A percentile compares a stretch with the other conserved stretches of the same genome.
Evolutionary conservation across 2,113 vertebrate genomes (phyloP).

Genomic region (Nematolebias whitei): DNA sequence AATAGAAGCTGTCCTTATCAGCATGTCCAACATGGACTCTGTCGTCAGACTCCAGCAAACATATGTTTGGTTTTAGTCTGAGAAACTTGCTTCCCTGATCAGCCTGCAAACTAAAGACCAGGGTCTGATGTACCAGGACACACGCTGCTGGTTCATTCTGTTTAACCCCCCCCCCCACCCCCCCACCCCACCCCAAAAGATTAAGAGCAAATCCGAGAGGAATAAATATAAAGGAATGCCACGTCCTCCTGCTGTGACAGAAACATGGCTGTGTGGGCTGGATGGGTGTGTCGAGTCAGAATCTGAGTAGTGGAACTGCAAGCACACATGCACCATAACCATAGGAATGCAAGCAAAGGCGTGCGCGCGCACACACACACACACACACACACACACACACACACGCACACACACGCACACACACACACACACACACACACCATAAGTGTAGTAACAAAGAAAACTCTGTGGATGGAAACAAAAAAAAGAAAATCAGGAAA

Average conservation of each 20-base stretch:
- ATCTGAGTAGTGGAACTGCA: slow-evolving; percentile 42
- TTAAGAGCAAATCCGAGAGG: too few relatives aligned
- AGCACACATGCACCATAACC: slow-evolving; percentile 62
- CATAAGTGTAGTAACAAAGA: neutral
- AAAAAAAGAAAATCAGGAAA: too few relatives aligned
- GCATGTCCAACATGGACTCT: slow-evolving; percentile 28
- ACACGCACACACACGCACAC: neutral
- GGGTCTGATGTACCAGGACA: too few relatives aligned
- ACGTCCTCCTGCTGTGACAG: neutral
- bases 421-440: slow-evolving; percentile 17
- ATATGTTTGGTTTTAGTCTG: neutral
- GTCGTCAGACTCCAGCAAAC: neutral
- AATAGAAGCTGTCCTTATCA: slow-evolving; percentile 42
- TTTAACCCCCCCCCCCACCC: too few relatives aligned
- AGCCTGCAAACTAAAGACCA: too few relatives aligned
- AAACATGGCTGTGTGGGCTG: neutral
- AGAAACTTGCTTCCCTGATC: neutral
- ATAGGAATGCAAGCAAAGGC: slow-evolving; percentile 60
- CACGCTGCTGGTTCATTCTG: too few relatives aligned
- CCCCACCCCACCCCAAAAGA: too few relatives aligned
- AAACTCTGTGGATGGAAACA: too few relatives aligned
- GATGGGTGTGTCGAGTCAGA: slow-evolving; percentile 22
- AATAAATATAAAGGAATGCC: neutral
- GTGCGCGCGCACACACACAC: slow-evolving; percentile 14
- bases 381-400: slow-evolving; percentile 21